Evolutionary conservation across 2,113 vertebrate genomes (phyloP), one percentile per base, ranked within the genome.

Genomic region (Capricornis sumatraensis): DNA sequence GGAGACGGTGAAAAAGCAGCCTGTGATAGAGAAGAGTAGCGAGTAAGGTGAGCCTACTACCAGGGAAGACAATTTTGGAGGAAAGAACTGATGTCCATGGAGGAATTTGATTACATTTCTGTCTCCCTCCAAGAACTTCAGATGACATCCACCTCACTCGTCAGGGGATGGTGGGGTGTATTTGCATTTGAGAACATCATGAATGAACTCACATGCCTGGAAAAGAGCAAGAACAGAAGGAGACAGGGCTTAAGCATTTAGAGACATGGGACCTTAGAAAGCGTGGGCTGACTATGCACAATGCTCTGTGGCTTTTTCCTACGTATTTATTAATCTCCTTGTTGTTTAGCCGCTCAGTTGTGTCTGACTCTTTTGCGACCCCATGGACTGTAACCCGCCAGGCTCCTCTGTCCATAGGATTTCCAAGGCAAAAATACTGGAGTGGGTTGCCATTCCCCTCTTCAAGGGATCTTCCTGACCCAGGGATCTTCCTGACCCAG

Each of bases 11-110:
- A 57, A 52, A 82, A 8, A 85, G 15, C 89, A 43, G 33, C 1
- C 0, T 36, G 55, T 30, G 25, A 71, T 50, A 11, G 33, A 52
- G 91, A 67, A 87, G 53, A 93, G 71, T 5, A 85, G 27, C 6
- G 23, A 52, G 64, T 45, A 55, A 84, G 57, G 92, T 5, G 2
- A 45, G 55, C 50, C 2, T 57, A 25, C 79, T 55, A 55, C 79
- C 33, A 16, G 28, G 60, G 55, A 60, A 50, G 60, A 74, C 62
- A 74, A 28, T 55, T 92, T 58, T 47, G 60, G 52, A 79, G 85
- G 81, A 62, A 93, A 88, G 94, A 84, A 82, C 71, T 89, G 92
- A 62, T 79, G 62, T 64, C 94, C 17, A 0, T 6, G 16, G 92
- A 87, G 52, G 86, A 71, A 64, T 62, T 2, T 6, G 50, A 79